These are phyloP conservation scores for Thereva unica DNA, from an alignment of 2,888 invertebrate species.

Conservation along the genomic window DNA sequence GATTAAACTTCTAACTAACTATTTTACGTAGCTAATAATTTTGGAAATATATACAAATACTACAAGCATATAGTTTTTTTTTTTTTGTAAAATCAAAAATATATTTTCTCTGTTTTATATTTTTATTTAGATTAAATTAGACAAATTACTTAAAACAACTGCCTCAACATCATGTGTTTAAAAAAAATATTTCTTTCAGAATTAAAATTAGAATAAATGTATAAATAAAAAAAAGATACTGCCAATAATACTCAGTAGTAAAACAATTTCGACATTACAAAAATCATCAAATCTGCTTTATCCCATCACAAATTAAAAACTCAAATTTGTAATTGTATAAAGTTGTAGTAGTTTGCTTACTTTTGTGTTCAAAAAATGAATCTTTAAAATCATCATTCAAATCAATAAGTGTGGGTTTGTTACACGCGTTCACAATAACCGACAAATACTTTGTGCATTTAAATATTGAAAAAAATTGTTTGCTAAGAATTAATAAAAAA, in stretches of 20 bases:
- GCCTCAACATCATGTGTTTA: constrained; percentile 1
- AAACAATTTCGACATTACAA: constrained; percentile 31
- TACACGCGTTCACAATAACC: background rate
- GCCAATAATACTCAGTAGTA: constrained; percentile 18
- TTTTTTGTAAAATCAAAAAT: no score
- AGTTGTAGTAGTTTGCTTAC: constrained; percentile 14
- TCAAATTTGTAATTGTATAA: constrained; percentile 16
- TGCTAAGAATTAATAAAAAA: constrained; percentile 8
- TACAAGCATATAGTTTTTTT: no score
- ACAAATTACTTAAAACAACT: no score
- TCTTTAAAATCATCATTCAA: constrained; percentile 4
- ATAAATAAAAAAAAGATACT: constrained; percentile 28
- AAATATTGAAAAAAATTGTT: background rate
- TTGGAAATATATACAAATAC: no score
- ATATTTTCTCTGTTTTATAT: no score
- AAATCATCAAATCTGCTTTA: background rate
- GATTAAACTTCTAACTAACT: no score
- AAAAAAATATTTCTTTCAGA: background rate
- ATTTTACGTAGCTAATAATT: no score
- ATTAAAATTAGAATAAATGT: no score
- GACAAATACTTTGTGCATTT: background rate
- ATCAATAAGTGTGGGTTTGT: constrained; percentile 19
- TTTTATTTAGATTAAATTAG: no score
- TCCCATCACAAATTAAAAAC: constrained; percentile 4
- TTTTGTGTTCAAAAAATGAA: background rate